Conservation (phyloP, 2,113 vertebrate genomes). For the Seriola dumerili region DNA sequence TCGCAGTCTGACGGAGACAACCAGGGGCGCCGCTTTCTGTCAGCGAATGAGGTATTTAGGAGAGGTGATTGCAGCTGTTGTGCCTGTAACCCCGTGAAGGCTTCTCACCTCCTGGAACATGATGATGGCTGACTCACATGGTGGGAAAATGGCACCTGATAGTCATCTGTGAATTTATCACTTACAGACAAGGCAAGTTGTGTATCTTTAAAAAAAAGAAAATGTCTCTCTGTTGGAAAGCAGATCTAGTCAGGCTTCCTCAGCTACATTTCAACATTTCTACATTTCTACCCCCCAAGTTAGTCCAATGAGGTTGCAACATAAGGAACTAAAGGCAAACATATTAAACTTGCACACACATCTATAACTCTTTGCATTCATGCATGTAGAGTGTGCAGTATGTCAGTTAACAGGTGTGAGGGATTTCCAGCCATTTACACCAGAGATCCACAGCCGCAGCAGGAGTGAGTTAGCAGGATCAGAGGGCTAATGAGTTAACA, state of each 20-base stretch:
- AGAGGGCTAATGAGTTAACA: constrained; percentile 39
- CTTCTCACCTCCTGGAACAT: constrained; percentile 72
- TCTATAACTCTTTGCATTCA: not conserved
- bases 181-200: constrained; percentile 48
- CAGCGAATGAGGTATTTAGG: constrained; percentile 67
- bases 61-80: constrained; percentile 60
- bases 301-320: not conserved
- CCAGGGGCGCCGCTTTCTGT: constrained; percentile 65
- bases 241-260: not conserved
- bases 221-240: constrained; percentile 1
- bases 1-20: constrained; percentile 59
- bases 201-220: constrained; percentile 3
- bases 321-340: not conserved
- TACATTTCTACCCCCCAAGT: too few relatives aligned
- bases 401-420: not conserved
- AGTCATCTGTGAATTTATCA: constrained; percentile 67
- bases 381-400: not conserved
- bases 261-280: not conserved
- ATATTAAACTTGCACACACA: not conserved
- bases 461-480: constrained; percentile 1
- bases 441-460: constrained; percentile 24
- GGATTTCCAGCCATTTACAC: constrained; percentile 18
- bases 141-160: constrained; percentile 63
- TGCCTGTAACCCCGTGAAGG: constrained; percentile 61
- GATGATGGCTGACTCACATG: constrained; percentile 68